These are phyloP conservation scores for Biston betularia DNA, from an alignment of 2,888 invertebrate genomes.

Conservation along the genomic window DNA sequence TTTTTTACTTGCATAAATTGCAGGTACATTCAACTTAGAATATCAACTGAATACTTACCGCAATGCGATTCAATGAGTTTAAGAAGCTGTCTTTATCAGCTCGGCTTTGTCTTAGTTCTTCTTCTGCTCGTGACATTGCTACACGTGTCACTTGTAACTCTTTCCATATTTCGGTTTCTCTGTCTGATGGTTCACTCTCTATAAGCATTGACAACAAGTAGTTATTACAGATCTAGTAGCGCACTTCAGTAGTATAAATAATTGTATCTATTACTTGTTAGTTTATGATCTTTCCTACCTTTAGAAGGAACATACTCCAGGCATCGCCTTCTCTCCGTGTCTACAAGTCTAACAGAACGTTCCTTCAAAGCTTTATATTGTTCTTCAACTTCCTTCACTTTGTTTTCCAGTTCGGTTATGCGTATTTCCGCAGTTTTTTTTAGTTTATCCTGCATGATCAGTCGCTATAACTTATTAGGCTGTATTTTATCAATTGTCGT, in stretches of 20 bases:
- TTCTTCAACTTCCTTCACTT: conserved; percentile 66
- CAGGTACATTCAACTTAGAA: background rate
- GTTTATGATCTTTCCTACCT: conserved; percentile 52
- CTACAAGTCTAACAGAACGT: conserved; percentile 65
- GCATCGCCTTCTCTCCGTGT: conserved; percentile 66
- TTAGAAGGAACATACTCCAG: conserved; percentile 73
- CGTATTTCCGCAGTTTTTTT: conserved; percentile 54
- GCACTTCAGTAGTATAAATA: background rate
- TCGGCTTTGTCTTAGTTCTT: conserved; percentile 71
- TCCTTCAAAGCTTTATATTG: conserved; percentile 61
- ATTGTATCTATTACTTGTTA: background rate
- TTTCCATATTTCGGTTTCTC: conserved; percentile 81
- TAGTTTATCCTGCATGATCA: conserved; percentile 61
- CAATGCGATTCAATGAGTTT: conserved; percentile 76
- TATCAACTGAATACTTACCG: conserved; percentile 61
- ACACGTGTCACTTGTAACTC: conserved; percentile 74
- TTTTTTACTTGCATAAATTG: background rate
- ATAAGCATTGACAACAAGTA: conserved; percentile 1
- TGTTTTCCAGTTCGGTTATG: conserved; percentile 58
- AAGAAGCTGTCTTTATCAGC: conserved; percentile 83
- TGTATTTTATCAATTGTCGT: background rate
- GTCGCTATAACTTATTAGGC: conserved; percentile 7
- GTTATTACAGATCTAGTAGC: background rate
- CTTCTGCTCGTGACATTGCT: conserved; percentile 68
- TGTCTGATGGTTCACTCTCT: conserved; percentile 76